Evolutionary conservation across 1,140 invertebrate genomes (phyloP), one percentile per base, ranked within the genome.

Genomic region (Saccostrea glomerata): DNA sequence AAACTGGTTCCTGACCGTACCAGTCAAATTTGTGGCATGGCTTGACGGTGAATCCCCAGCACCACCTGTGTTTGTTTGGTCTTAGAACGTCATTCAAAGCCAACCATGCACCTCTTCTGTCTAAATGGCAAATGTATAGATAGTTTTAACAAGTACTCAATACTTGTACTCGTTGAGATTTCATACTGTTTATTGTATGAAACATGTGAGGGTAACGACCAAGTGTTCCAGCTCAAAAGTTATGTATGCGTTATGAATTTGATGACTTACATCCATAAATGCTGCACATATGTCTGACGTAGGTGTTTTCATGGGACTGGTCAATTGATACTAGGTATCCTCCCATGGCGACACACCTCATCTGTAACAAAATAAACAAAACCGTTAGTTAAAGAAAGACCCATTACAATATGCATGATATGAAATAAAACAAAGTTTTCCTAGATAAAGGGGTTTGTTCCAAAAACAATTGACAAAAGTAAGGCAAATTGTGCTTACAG

Each of bases 51-150:
- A 55, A 84, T 84, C 82, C 82, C 55, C 82, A 54, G 47, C 55
- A 54, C 82, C 82, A 84, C 0, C 40, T 84, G 20, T 55, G 55
- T 54, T 55, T 84, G 20, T 84, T 84, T 23, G 47, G 40, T 54
- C 40, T n/a, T 20, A 84, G 40, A 84, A 84, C 47, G 55, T 84
- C 82, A 54, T 84, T 84, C 40, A 84, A 54, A 54, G 23, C 82
- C 20, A 84, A 4, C 82, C 82, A 84, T 17, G 55, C 36, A 25
- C 55, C 82, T n/a, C 55, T 36, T n/a, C 55, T 23, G 36, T 54
- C 82, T 84, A 2, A 6, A 63, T n/a, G 6, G 6, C 17, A 12
- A 12, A 4, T 25, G 25, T 15, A 13, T 30, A 77, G 12, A 47
- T 63, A n/a, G n/a, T 9, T 47, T 47, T 47, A 25, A n/a, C 6